Conservation (phyloP, 2,113 vertebrate species). For the Sialia sialis region DNA sequence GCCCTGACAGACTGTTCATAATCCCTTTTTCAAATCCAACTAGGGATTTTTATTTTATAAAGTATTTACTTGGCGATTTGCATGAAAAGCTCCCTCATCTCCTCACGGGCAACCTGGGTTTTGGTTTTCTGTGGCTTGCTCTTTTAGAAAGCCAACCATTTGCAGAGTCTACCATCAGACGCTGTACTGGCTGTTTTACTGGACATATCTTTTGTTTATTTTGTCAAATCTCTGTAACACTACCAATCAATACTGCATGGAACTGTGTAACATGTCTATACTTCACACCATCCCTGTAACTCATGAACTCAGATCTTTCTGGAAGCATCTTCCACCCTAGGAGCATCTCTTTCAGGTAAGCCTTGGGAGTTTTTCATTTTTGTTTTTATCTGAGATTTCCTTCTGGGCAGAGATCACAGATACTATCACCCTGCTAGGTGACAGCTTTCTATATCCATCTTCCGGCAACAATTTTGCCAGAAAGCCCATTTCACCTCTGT, state of each 20-base stretch:
- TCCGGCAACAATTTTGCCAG: neutral
- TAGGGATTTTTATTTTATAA: neutral
- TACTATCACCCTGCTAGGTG: neutral
- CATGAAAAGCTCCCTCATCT: neutral
- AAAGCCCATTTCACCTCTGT: neutral
- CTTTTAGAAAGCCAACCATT: neutral
- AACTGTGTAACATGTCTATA: neutral
- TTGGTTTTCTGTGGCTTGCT: neutral
- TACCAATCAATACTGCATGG: neutral
- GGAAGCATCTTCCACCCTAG: neutral
- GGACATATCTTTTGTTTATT: neutral
- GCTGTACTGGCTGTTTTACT: neutral
- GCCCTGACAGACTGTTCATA: neutral
- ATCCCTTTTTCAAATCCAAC: neutral
- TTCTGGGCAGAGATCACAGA: neutral
- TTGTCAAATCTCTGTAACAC: neutral
- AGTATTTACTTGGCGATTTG: neutral
- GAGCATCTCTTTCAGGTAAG: neutral
- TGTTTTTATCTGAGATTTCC: neutral
- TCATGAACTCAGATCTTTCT: neutral
- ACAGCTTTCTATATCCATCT: neutral
- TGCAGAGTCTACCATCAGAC: neutral
- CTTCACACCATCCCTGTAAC: neutral
- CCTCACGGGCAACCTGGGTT: neutral
- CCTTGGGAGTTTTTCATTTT: accelerated